phyloP scores from a whole-genome alignment of 2,888 invertebrate species.

The Baccha elongata region DNA sequence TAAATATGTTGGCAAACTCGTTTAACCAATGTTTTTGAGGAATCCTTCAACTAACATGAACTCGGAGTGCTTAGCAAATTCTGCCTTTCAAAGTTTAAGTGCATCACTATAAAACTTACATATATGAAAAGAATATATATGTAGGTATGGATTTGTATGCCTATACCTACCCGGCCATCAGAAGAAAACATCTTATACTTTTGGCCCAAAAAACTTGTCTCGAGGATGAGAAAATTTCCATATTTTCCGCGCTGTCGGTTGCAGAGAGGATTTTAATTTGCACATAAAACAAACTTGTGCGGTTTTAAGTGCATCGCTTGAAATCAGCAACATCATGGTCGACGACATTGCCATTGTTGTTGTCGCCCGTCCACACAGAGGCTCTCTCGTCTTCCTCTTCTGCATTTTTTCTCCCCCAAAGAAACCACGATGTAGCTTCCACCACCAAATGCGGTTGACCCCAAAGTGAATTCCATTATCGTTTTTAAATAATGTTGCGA shows the following conservation, averaged over 20 bases:
- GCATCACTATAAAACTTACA: conserved; percentile 5
- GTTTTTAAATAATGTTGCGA: conserved; percentile 61
- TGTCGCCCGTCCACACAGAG: conserved; percentile 11
- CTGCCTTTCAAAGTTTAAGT: conserved; percentile 5
- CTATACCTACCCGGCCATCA: not conserved
- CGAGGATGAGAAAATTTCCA: conserved; percentile 55
- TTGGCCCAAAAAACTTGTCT: conserved; percentile 33
- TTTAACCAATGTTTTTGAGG: conserved; percentile 21
- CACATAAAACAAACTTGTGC: conserved; percentile 67
- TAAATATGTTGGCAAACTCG: not conserved
- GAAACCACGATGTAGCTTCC: conserved; percentile 27
- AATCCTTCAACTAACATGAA: not conserved
- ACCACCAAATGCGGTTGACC: conserved; percentile 64
- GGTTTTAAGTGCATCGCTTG: conserved; percentile 61
- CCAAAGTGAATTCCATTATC: conserved; percentile 67
- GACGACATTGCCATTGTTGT: conserved; percentile 36
- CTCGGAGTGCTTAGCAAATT: not conserved
- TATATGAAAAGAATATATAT: not conserved
- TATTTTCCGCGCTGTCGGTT: conserved; percentile 63
- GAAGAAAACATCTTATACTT: conserved; percentile 47
- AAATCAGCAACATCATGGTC: conserved; percentile 40
- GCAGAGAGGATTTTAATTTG: conserved; percentile 63
- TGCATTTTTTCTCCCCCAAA: conserved; percentile 26
- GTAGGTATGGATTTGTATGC: conserved; percentile 1
- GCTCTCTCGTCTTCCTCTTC: not conserved